Evolutionary conservation across 1,140 invertebrate genomes (phyloP).

Genomic region (Caenorhabditis tropicalis): DNA sequence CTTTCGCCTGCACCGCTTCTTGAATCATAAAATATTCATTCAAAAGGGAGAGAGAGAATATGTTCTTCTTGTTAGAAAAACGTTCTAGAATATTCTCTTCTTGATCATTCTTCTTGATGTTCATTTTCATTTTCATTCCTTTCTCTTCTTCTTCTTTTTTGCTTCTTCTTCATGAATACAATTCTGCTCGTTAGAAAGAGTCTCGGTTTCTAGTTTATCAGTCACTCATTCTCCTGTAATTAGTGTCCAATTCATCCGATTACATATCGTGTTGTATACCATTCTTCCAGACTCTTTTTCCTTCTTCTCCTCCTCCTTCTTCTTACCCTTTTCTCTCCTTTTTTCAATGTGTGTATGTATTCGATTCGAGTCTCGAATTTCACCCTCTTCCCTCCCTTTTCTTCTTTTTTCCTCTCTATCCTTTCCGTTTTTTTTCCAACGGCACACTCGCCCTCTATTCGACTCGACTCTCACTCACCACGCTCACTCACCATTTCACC

Average conservation of each 20-base stretch:
- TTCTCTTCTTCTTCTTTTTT: neutral
- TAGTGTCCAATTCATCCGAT: neutral
- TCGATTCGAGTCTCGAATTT: constrained; percentile 37
- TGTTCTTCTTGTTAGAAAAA: no score
- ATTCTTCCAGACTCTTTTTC: constrained; percentile 21
- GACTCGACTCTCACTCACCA: neutral
- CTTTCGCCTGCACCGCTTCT: neutral
- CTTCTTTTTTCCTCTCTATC: neutral
- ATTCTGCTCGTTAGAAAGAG: constrained; percentile 16
- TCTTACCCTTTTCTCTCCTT: neutral
- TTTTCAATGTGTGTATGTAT: constrained; percentile 32
- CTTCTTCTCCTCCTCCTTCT: constrained; percentile 8
- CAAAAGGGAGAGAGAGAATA: no score
- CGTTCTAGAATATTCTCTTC: neutral
- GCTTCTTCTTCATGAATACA: neutral
- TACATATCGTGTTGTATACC: neutral
- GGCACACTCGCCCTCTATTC: constrained; percentile 33
- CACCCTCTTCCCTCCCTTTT: neutral
- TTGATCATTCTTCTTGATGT: neutral
- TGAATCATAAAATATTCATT: no score
- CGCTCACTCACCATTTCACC: constrained; percentile 21
- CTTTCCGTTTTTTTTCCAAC: neutral
- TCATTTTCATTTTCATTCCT: neutral
- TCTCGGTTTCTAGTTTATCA: neutral
- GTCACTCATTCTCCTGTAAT: neutral